Conservation (phyloP, 2,888 invertebrate species). For the Drosophila monieri region DNA sequence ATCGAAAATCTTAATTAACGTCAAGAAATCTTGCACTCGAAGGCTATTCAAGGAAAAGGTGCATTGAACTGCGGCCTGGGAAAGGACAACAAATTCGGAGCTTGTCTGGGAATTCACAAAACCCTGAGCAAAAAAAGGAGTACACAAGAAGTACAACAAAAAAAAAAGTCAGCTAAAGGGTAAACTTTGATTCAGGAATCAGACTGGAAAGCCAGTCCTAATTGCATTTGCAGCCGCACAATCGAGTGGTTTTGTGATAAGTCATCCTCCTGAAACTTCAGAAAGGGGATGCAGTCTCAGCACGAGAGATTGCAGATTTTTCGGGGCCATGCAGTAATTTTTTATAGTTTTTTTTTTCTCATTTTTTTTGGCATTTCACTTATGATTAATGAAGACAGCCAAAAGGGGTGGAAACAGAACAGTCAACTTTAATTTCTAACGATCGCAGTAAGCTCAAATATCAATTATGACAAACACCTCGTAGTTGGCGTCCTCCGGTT, state of each 20-base stretch:
- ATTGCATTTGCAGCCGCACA: slow-evolving; percentile 63
- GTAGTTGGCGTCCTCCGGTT: slow-evolving; percentile 88
- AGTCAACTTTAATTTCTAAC: slow-evolving; percentile 51
- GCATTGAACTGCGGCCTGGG: slow-evolving; percentile 67
- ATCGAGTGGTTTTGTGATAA: slow-evolving; percentile 66
- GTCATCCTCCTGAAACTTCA: slow-evolving; percentile 56
- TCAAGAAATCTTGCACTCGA: slow-evolving; percentile 1
- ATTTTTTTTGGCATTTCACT: slow-evolving; percentile 59
- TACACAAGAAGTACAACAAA: slow-evolving; percentile 15
- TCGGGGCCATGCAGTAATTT: slow-evolving; percentile 48
- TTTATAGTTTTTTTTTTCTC: slow-evolving; percentile 38
- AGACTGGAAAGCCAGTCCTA: slow-evolving; percentile 42
- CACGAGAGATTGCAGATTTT: slow-evolving; percentile 59
- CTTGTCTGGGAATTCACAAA: slow-evolving; percentile 72
- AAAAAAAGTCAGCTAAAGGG: slow-evolving; percentile 27
- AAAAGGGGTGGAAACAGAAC: slow-evolving; percentile 57
- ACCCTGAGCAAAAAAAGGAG: slow-evolving; percentile 32
- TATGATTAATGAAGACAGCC: slow-evolving; percentile 68
- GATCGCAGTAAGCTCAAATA: slow-evolving; percentile 86
- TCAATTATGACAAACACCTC: slow-evolving; percentile 99
- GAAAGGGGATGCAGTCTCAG: slow-evolving; percentile 52
- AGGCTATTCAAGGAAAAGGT: slow-evolving; percentile 41
- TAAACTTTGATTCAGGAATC: slow-evolving; percentile 45
- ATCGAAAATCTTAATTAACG: background rate
- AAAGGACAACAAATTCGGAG: slow-evolving; percentile 49